Conservation (phyloP, 2,888 invertebrate genomes). For the Oscheius myriophilus region DNA sequence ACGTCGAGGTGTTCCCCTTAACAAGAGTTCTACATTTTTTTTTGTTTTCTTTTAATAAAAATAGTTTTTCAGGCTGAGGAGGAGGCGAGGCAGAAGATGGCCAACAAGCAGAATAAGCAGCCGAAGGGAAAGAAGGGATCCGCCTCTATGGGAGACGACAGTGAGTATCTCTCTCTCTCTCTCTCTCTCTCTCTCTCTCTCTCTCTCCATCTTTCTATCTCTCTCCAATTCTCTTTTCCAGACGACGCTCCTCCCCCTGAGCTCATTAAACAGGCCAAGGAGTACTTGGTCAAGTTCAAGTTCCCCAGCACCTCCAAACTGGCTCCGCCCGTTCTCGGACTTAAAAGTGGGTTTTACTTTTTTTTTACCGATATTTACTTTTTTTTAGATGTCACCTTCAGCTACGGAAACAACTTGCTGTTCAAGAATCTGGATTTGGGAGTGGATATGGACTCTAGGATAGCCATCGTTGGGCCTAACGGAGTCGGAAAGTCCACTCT, state of each 20-base stretch:
- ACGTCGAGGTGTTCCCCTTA: too few relatives aligned
- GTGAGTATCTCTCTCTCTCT: conserved; percentile 25
- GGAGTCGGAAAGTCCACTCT: conserved; percentile 99
- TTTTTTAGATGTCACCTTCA: conserved; percentile 83
- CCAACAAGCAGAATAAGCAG: conserved; percentile 48
- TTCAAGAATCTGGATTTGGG: conserved; percentile 93
- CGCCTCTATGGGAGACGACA: conserved; percentile 43
- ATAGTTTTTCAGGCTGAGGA: too few relatives aligned
- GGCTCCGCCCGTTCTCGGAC: conserved; percentile 94
- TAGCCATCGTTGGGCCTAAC: conserved; percentile 83
- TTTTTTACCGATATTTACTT: neutral
- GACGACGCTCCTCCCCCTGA: conserved; percentile 84
- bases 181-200: neutral
- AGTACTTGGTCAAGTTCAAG: conserved; percentile 95
- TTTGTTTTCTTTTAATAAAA: too few relatives aligned
- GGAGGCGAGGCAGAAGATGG: conserved; percentile 49
- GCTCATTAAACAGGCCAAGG: conserved; percentile 87
- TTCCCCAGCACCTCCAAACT: conserved; percentile 96
- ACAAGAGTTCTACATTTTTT: too few relatives aligned
- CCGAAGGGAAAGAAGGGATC: conserved; percentile 41
- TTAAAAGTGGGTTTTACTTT: conserved; percentile 80
- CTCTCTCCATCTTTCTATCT: neutral
- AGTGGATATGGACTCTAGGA: conserved; percentile 86
- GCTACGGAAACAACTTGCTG: conserved; percentile 80
- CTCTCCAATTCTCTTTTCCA: conserved; percentile 27